phyloP scores from a whole-genome alignment of 2,113 vertebrate genomes.

The Apistogramma diplotaenia region DNA sequence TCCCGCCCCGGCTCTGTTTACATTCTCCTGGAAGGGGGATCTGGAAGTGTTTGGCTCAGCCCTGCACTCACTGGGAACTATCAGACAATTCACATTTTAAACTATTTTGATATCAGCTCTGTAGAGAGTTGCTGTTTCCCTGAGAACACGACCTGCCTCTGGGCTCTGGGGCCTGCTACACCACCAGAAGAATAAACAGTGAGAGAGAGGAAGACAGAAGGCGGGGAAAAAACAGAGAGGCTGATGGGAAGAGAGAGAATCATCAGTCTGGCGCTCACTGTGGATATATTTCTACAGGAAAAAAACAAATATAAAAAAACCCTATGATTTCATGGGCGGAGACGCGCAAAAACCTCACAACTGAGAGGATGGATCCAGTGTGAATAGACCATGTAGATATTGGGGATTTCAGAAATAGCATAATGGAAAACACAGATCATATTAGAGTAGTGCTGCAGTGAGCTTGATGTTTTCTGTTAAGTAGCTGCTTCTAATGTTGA shows the following conservation, averaged over 20 bases:
- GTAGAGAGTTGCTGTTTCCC: constrained; percentile 75
- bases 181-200: constrained; percentile 77
- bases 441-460: neutral
- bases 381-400: neutral
- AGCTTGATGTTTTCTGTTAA: neutral
- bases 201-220: constrained; percentile 18
- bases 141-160: constrained; percentile 73
- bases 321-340: neutral
- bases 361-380: neutral
- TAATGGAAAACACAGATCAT: neutral
- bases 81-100: constrained; percentile 74
- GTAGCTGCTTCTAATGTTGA: neutral
- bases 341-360: neutral
- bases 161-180: constrained; percentile 68
- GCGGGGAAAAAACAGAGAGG: constrained; percentile 6
- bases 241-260: constrained; percentile 31
- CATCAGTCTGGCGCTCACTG: neutral
- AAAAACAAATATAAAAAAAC: constrained; percentile 13
- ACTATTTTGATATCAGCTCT: constrained; percentile 80
- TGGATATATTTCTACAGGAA: constrained; percentile 6
- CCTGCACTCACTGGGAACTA: constrained; percentile 76
- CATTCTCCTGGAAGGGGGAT: constrained; percentile 68
- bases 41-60: constrained; percentile 74
- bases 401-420: neutral
- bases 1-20: constrained; percentile 66